Evolutionary conservation across 2,113 vertebrate species (phyloP).

Genomic region (Prionailurus bengalensis): DNA sequence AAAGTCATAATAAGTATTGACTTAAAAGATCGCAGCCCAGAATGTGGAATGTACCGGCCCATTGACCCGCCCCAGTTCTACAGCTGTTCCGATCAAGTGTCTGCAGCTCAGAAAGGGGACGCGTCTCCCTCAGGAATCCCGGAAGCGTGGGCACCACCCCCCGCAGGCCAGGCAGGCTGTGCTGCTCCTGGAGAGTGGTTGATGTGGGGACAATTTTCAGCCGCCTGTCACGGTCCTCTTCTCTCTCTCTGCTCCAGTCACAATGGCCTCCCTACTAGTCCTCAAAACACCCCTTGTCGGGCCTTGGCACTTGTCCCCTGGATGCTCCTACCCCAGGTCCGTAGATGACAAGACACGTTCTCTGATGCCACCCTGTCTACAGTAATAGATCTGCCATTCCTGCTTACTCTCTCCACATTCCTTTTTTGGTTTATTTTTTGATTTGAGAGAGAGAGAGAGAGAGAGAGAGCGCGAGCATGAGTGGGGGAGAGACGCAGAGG

Average conservation of each 20-base stretch:
- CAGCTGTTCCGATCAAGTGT: background rate
- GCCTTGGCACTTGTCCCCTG: background rate
- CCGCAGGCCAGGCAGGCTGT: background rate
- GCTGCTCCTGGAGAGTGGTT: background rate
- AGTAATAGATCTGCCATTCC: background rate
- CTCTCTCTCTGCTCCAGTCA: background rate
- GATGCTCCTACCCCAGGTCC: too few species aligned
- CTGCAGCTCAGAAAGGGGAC: background rate
- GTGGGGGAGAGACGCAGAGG: too few species aligned
- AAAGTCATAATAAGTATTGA: background rate
- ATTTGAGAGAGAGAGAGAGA: too few species aligned
- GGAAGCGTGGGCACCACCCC: background rate
- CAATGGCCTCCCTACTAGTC: background rate
- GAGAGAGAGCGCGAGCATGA: too few species aligned
- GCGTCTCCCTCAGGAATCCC: background rate
- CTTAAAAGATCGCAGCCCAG: background rate
- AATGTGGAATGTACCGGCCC: background rate
- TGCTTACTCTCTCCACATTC: background rate
- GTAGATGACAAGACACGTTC: background rate
- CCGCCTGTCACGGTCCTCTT: fast-evolving
- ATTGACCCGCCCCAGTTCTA: background rate
- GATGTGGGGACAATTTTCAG: background rate
- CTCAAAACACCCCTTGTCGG: background rate
- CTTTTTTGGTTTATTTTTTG: background rate
- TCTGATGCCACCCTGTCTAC: background rate